Evolutionary conservation across 1,140 invertebrate genomes (phyloP), one percentile per base, ranked within the genome.

Genomic region (Zaprionus ornatus): DNA sequence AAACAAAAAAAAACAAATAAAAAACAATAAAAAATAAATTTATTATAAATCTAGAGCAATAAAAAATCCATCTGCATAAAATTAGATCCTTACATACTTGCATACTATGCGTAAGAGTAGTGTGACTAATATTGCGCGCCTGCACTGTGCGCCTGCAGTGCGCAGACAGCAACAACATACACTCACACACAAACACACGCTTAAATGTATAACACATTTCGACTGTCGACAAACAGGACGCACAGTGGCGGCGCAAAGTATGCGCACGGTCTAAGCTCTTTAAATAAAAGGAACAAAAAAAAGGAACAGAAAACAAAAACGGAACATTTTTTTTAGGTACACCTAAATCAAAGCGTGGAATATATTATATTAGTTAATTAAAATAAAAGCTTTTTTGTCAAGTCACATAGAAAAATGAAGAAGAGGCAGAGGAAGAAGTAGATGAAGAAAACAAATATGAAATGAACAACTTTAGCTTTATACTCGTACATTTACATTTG

Each of bases 381-480:
- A 74, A 81, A 88, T 76, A 79, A 90, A 84, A 85, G 81, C 79
- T 88, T 88, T 88, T 88, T 90, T 88, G 85, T 88, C 83, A 77
- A 90, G 63, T 80, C 82, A 85, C 85, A 85, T 70, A 78, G 54
- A 71, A 76, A 78, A 52, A n/a, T 60, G 48, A 66, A 63, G 45
- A 75, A 45, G 66, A 52, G 72, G 66, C 29, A 15, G 56, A 68
- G 48, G 48, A 66, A 15, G 42, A 54, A 72, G 68, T 68, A 27
- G 40, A 73, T 70, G 66, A 69, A 64, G 65, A 73, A 77, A 78
- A 50, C 45, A 50, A 50, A 50, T 50, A 78, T 63, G 55, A 77
- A 77, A 90, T 83, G 79, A 82, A 91, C 76, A 91, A 91, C 86
- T 91, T 91, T 91, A 91, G 91, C 91, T 91, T 91, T 92, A 92